A percentile compares a stretch with the other conserved stretches of the same genome.
Conservation (phyloP, 2,888 invertebrate genomes). For the Oscheius onirici region DNA sequence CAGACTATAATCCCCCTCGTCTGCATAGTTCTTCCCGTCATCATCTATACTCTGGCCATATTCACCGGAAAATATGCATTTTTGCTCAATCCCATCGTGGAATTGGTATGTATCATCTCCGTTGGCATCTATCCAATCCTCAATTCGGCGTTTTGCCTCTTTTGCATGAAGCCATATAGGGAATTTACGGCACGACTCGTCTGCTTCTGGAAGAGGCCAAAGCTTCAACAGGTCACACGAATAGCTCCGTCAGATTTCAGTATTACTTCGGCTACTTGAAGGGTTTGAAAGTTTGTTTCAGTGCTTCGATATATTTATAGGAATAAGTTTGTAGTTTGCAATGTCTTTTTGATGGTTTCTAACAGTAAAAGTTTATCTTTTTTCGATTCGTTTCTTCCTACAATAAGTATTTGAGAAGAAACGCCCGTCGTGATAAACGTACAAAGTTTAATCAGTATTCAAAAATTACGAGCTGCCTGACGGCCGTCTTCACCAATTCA, state of each 20-base stretch:
- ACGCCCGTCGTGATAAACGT: too few relatives aligned
- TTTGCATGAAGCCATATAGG: constrained; percentile 12
- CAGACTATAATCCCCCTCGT: constrained; percentile 11
- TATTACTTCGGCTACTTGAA: background rate
- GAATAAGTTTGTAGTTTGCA: too few relatives aligned
- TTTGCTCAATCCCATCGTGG: background rate
- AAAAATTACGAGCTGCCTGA: too few relatives aligned
- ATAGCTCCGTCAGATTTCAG: background rate
- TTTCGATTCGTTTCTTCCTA: too few relatives aligned
- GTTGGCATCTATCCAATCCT: constrained; percentile 2
- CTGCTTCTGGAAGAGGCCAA: background rate
- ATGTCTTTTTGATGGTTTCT: too few relatives aligned
- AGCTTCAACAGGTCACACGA: background rate
- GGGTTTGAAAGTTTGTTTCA: background rate
- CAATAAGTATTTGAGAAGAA: too few relatives aligned
- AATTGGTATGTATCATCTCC: background rate
- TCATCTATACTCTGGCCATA: background rate
- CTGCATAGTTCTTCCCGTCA: background rate
- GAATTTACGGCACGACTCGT: background rate
- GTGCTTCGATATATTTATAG: too few relatives aligned
- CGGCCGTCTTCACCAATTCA: too few relatives aligned
- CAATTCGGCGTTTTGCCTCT: constrained; percentile 8
- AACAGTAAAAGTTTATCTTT: too few relatives aligned
- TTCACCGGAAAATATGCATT: background rate
- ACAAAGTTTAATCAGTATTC: too few relatives aligned